phyloP scores from a whole-genome alignment of 2,113 vertebrate genomes.

The Condylura cristata region DNA sequence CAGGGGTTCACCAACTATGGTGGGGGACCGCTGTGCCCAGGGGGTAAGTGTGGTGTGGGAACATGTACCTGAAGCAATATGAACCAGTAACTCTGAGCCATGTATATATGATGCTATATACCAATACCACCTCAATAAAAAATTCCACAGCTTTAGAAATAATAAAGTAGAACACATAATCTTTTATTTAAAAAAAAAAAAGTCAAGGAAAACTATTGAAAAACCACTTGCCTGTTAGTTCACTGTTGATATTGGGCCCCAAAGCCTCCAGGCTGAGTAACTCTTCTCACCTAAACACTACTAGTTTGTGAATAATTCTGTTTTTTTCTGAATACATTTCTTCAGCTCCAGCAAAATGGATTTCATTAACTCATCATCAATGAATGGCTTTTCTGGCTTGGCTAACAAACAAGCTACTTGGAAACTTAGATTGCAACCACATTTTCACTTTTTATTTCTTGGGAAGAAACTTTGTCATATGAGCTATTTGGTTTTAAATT shows the following conservation, averaged over 20 bases:
- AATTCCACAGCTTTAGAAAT: no score
- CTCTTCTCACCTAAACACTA: not conserved
- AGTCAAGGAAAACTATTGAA: not conserved
- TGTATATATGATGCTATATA: no score
- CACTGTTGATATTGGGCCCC: not conserved
- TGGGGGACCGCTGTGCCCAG: no score
- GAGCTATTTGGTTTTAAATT: not conserved
- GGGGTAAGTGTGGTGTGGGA: no score
- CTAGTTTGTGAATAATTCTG: not conserved
- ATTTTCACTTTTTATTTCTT: not conserved
- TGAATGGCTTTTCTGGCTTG: not conserved
- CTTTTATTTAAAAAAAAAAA: not conserved
- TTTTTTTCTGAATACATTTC: not conserved
- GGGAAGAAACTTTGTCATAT: not conserved
- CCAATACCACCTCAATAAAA: no score
- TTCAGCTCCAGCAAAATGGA: not conserved
- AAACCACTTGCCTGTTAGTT: not conserved
- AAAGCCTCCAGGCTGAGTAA: not conserved
- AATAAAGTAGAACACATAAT: no score
- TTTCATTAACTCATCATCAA: not conserved
- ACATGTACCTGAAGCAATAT: no score
- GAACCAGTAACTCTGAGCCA: no score
- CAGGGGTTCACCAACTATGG: no score
- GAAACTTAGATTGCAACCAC: not conserved
- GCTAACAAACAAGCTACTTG: not conserved